A percentile compares a stretch with the other conserved stretches of the same genome.
phyloP scores from a whole-genome alignment of 2,888 invertebrate species.

The Chrysotoxum bicinctum region DNA sequence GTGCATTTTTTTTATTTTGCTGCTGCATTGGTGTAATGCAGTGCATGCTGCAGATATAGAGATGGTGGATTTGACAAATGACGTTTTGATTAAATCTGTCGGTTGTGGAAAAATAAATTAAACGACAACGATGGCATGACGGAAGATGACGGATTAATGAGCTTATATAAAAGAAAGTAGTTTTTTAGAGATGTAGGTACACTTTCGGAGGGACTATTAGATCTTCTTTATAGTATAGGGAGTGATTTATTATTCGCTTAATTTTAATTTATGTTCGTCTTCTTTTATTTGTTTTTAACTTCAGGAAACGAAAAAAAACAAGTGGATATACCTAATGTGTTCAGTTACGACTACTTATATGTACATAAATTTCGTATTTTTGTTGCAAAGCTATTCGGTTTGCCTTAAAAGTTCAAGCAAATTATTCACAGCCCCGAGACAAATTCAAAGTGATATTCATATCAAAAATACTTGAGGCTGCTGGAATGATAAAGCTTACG shows the following conservation, averaged over 20 bases:
- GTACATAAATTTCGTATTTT: background rate
- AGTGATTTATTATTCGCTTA: slow-evolving; percentile 1
- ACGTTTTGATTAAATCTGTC: slow-evolving; percentile 69
- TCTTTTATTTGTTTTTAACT: background rate
- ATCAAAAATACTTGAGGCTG: background rate
- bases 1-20: background rate
- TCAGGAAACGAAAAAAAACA: background rate
- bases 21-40: background rate
- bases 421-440: background rate
- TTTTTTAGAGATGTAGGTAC: no score
- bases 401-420: background rate
- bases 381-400: background rate
- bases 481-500: background rate
- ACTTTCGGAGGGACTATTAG: background rate
- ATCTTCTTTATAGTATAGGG: background rate
- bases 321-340: background rate
- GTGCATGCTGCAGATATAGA: slow-evolving; percentile 17
- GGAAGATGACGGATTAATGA: slow-evolving; percentile 40
- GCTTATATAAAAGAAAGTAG: slow-evolving; percentile 26
- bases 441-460: background rate
- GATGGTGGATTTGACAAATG: slow-evolving; percentile 65
- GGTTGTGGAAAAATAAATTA: slow-evolving; percentile 58
- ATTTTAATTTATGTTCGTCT: background rate
- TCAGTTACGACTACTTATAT: background rate
- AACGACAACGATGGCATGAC: slow-evolving; percentile 33